Evolutionary conservation across 53 echinoderm and acorn worm species (phyloP).

Genomic region (Luidia sarsii): DNA sequence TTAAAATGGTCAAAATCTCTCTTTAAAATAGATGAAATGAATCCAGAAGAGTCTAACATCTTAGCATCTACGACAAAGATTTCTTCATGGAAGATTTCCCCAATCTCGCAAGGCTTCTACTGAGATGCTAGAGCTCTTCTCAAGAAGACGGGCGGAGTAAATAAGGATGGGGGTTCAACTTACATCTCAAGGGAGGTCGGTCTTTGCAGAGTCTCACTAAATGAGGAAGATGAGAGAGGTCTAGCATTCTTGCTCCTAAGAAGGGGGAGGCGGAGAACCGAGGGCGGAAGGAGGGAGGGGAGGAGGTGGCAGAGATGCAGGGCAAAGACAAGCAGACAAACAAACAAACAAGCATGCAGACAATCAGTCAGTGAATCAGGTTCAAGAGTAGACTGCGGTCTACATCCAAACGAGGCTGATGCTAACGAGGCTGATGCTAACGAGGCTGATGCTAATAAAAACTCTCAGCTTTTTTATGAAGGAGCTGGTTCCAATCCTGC

Average conservation of each 20-base stretch:
- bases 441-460: too few species aligned
- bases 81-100: too few species aligned
- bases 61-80: too few species aligned
- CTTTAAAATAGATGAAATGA: too few species aligned
- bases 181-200: constrained; percentile 71
- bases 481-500: too few species aligned
- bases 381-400: too few species aligned
- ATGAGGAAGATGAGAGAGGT: constrained; percentile 63
- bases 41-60: too few species aligned
- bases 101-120: too few species aligned
- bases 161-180: constrained; percentile 54
- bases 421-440: too few species aligned
- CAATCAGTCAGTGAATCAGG: constrained; percentile 37
- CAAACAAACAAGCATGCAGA: constrained; percentile 53
- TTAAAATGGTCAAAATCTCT: too few species aligned
- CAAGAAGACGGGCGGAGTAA: not conserved
- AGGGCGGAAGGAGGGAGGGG: not conserved
- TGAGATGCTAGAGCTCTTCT: not conserved
- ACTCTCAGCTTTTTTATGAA: too few species aligned
- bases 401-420: too few species aligned
- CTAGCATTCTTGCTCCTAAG: constrained; percentile 45
- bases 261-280: constrained; percentile 4
- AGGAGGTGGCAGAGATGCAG: not conserved
- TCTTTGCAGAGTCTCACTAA: constrained; percentile 62
- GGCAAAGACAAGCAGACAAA: constrained; percentile 47